Percentiles rank a stretch among this genome's conserved stretches.
Conservation (phyloP, 1,140 invertebrate species). For the Drosophila trapezifrons region DNA sequence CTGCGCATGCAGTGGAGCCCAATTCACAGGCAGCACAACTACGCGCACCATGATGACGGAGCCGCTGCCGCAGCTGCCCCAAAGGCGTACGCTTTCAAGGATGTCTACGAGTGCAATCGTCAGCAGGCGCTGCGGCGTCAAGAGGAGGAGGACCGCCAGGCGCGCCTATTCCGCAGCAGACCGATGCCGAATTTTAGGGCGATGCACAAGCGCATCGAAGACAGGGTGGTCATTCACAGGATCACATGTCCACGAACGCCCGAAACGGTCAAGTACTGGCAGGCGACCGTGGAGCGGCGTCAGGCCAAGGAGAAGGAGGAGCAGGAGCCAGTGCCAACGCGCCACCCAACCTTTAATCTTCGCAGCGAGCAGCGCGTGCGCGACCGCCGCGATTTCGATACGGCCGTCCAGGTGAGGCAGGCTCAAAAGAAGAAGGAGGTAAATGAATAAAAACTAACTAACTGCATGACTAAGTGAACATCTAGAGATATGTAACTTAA, state of each 20-base stretch:
- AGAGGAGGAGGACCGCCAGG: slow-evolving; percentile 69
- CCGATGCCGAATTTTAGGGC: slow-evolving; percentile 74
- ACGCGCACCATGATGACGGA: no score
- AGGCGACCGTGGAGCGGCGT: slow-evolving; percentile 9
- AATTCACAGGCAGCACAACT: not conserved
- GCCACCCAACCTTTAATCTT: slow-evolving; percentile 59
- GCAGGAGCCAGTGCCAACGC: slow-evolving; percentile 1
- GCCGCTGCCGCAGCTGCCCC: slow-evolving; percentile 11
- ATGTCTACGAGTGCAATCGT: slow-evolving; percentile 61
- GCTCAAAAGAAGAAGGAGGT: slow-evolving; percentile 72
- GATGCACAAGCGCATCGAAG: slow-evolving; percentile 51
- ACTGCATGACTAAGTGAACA: not conserved
- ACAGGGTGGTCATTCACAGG: slow-evolving; percentile 40
- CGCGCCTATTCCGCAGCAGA: slow-evolving; percentile 69
- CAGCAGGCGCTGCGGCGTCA: slow-evolving; percentile 38
- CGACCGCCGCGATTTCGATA: slow-evolving; percentile 69
- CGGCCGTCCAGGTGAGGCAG: slow-evolving; percentile 38
- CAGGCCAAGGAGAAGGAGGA: slow-evolving; percentile 6
- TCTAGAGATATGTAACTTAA: not conserved
- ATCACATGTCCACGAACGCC: slow-evolving; percentile 71
- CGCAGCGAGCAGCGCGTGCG: slow-evolving; percentile 65
- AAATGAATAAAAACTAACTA: slow-evolving; percentile 23
- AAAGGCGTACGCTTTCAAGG: slow-evolving; percentile 50
- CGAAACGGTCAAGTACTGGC: slow-evolving; percentile 57
- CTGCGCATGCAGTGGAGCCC: slow-evolving; percentile 45